Percentiles rank a stretch among this genome's conserved stretches.
These are phyloP conservation scores for Acanthiza pusilla DNA, from an alignment of 2,797 vertebrate species.

Conservation along the genomic window DNA sequence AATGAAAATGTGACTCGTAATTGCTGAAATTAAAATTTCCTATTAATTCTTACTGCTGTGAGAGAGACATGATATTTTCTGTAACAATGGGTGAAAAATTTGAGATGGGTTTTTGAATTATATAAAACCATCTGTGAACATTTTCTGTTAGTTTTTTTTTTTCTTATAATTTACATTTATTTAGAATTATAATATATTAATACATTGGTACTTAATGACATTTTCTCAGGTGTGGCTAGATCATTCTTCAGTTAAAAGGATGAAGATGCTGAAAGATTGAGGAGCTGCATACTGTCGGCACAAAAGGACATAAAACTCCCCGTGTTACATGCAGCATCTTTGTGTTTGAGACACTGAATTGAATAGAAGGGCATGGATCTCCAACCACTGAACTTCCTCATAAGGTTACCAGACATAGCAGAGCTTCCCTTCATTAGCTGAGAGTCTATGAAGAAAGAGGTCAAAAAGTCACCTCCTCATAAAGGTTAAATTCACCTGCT, in stretches of 20 bases:
- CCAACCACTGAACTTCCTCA: background rate
- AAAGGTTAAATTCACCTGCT: background rate
- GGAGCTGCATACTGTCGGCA: background rate
- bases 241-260: background rate
- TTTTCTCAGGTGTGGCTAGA: background rate
- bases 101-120: background rate
- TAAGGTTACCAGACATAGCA: background rate
- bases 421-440: background rate
- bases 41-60: background rate
- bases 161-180: background rate
- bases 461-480: background rate
- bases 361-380: background rate
- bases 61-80: background rate
- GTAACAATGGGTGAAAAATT: background rate
- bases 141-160: background rate
- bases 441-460: background rate
- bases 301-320: background rate
- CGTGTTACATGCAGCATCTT: rapidly evolving
- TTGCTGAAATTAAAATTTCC: background rate
- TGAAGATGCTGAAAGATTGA: background rate
- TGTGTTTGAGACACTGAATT: background rate
- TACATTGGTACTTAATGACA: background rate
- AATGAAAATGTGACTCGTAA: background rate
- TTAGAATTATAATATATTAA: background rate
- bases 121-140: background rate